phyloP scores from a whole-genome alignment of 2,113 vertebrate species.

The Prinia subflava region DNA sequence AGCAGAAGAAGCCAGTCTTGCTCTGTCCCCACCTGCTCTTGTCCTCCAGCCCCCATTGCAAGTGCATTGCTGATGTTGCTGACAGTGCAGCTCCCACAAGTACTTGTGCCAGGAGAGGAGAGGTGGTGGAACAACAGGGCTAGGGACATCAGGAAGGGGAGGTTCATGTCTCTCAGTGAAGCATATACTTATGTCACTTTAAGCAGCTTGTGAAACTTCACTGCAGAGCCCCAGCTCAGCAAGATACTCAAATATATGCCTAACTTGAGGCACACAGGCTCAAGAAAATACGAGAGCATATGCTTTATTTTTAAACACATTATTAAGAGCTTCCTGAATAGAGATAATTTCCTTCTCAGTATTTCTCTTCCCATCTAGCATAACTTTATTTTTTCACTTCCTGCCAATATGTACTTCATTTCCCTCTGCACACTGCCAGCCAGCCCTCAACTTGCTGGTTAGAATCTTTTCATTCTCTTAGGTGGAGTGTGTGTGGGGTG shows the following conservation, averaged over 20 bases:
- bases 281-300: constrained; percentile 9
- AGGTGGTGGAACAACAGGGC: neutral
- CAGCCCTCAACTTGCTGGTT: neutral
- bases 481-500: neutral
- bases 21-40: neutral
- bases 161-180: neutral
- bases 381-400: constrained; percentile 30
- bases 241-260: neutral
- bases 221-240: neutral
- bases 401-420: neutral
- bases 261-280: neutral
- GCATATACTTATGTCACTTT: neutral
- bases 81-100: neutral
- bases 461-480: neutral
- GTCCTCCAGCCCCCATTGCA: neutral
- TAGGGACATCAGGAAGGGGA: neutral
- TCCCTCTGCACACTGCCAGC: neutral
- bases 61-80: neutral
- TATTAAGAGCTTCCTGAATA: constrained; percentile 33
- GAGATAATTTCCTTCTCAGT: constrained; percentile 5
- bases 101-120: neutral
- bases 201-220: neutral
- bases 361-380: neutral
- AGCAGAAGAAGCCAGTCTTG: neutral
- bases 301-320: constrained; percentile 33